phyloP scores from a whole-genome alignment of 1,140 invertebrate genomes.

The Phocides pigmalion region DNA sequence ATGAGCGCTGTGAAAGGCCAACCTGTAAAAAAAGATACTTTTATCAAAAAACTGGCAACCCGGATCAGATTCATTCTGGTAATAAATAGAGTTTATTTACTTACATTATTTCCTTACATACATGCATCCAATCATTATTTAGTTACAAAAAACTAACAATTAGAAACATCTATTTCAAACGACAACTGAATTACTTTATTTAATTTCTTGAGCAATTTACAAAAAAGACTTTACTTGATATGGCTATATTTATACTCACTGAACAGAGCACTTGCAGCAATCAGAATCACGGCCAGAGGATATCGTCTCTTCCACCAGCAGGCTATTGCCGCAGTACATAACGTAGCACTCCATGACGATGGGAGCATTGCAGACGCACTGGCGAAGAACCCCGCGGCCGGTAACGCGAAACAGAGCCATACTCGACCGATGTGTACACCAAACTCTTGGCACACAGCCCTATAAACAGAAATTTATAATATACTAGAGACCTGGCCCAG shows the following conservation, averaged over 20 bases:
- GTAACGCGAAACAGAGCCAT: slow-evolving; percentile 92
- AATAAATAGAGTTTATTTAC: too few species aligned
- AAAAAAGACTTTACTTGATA: too few species aligned
- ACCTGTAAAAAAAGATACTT: slow-evolving; percentile 84
- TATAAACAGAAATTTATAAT: slow-evolving; percentile 74
- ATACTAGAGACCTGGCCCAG: too few species aligned
- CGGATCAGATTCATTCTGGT: too few species aligned
- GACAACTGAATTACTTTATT: too few species aligned
- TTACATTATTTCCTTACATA: too few species aligned
- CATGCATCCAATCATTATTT: too few species aligned
- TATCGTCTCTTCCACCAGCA: slow-evolving; percentile 93
- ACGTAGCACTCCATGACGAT: slow-evolving; percentile 96
- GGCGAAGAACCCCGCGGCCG: slow-evolving; percentile 96
- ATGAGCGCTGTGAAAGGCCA: slow-evolving; percentile 97
- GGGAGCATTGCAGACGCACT: slow-evolving; percentile 95
- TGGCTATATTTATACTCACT: too few species aligned
- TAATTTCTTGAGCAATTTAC: too few species aligned
- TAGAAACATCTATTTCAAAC: too few species aligned
- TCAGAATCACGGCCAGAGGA: slow-evolving; percentile 92
- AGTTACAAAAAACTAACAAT: too few species aligned
- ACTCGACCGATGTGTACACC: slow-evolving; percentile 94
- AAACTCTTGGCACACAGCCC: slow-evolving; percentile 94
- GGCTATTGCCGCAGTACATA: slow-evolving; percentile 91
- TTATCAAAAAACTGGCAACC: too few species aligned
- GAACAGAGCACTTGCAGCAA: slow-evolving; percentile 90